These are phyloP conservation scores for Bugula neritina DNA, from an alignment of 2,888 invertebrate genomes.

Conservation along the genomic window DNA sequence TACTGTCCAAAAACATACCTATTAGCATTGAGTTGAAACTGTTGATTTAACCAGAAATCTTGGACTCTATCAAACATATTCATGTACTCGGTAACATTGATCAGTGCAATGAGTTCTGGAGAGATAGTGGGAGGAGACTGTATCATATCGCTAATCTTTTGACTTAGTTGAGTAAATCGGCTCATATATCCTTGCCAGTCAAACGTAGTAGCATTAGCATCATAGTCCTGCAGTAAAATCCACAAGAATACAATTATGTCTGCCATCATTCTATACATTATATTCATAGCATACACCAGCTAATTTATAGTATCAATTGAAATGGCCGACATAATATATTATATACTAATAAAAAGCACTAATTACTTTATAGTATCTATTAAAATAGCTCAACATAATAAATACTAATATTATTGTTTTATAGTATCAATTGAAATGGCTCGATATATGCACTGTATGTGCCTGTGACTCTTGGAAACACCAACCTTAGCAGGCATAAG, in stretches of 20 bases:
- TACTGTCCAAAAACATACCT: conserved; percentile 14
- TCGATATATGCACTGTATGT: too few species aligned
- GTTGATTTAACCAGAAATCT: not conserved
- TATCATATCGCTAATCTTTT: not conserved
- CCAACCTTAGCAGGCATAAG: not conserved
- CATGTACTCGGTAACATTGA: conserved; percentile 26
- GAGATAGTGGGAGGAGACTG: not conserved
- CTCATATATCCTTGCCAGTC: conserved; percentile 14
- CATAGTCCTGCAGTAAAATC: not conserved
- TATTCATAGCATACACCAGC: too few species aligned
- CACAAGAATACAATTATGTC: too few species aligned
- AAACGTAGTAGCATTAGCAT: not conserved
- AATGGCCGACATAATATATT: too few species aligned
- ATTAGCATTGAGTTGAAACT: conserved; percentile 6
- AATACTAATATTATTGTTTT: too few species aligned
- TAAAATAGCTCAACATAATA: too few species aligned
- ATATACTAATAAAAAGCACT: too few species aligned
- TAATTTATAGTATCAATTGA: too few species aligned
- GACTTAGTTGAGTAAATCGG: not conserved
- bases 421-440: too few species aligned
- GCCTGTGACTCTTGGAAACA: too few species aligned
- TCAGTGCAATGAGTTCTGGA: not conserved
- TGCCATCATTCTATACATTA: too few species aligned
- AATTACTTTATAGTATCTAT: too few species aligned
- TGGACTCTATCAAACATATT: conserved; percentile 19